Base-by-base conservation (phyloP, 2,113 vertebrate genomes). In the Cryptotis parvus region DNA sequence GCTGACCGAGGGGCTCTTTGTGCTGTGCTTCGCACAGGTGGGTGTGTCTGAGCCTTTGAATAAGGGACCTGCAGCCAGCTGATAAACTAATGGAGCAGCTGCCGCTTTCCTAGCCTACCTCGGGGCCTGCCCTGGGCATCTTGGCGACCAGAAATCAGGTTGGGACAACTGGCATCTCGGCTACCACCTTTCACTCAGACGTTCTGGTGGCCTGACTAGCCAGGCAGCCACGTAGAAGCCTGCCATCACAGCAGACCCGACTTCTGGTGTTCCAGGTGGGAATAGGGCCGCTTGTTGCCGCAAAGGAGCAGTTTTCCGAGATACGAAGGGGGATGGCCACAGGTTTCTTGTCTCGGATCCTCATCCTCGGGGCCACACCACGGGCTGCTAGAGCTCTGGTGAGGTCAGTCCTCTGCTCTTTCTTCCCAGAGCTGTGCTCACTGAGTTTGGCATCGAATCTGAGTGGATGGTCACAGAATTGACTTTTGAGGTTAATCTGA, bases 251-350 rank as follows among this genome's bases (percentile, higher is more conserved):
- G 58, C 61, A 22, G 31, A 1, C 9, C 63, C 18, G 10, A 26
- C 33, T 89, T 92, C 31, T 45, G 76, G 78, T 29, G 29, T 3
- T 27, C 18, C 26, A 82, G 31, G 33, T 3, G 8, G 49, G 88
- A 74, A 37, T 29, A 70, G 70, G 82, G 31, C 10, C 63, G 73
- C 82, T n/a, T 15, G 39, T 33, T 35, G 95, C 93, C 95, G 94
- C 85, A 65, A 87, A 96, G 91, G 72, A 96, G 22, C 10, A 26
- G 0, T 79, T 95, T 93, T 82, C 84, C 91, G 66, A 94, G 92
- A 80, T 69, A 87, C 55, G 16, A 78, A 90, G 55, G 93, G 90
- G 75, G 41, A 84, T 82, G 35, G 26, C 20, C 65, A 66, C 35
- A n/a, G n/a, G n/a, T n/a, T n/a, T n/a, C n/a, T n/a, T n/a, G n/a